These are phyloP conservation scores for Drosophila suboccidentalis DNA, from an alignment of 2,888 invertebrate genomes.

Conservation along the genomic window DNA sequence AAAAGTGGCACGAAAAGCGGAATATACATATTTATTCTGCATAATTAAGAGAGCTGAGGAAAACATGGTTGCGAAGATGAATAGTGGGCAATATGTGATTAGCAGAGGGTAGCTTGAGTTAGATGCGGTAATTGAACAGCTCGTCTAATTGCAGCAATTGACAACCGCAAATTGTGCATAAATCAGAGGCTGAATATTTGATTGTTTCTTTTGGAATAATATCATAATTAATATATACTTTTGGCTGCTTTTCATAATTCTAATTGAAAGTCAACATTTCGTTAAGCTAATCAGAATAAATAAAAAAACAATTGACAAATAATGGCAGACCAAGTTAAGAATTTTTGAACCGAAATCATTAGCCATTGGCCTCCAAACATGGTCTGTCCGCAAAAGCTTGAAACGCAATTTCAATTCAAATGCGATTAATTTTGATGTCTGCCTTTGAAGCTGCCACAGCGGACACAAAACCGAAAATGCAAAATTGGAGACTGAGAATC, in stretches of 20 bases:
- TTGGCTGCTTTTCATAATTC: not conserved
- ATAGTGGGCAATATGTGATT: no score
- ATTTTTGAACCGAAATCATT: slow-evolving; percentile 13
- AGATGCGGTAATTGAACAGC: not conserved
- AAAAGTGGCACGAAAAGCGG: not conserved
- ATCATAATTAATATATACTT: not conserved
- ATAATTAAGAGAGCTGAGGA: not conserved
- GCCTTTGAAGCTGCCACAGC: slow-evolving; percentile 64
- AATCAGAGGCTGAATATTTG: not conserved
- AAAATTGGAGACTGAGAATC: slow-evolving; percentile 17
- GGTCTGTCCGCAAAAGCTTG: slow-evolving; percentile 24
- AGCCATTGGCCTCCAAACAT: slow-evolving; percentile 1
- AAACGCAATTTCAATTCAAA: slow-evolving; percentile 69
- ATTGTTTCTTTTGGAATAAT: no score
- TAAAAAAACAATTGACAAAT: slow-evolving; percentile 11
- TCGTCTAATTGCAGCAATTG: not conserved
- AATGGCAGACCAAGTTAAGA: slow-evolving; percentile 9
- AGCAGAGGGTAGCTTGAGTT: not conserved
- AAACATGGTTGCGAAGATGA: not conserved
- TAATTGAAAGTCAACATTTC: slow-evolving; percentile 7
- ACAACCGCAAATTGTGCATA: not conserved
- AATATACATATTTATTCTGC: slow-evolving; percentile 2
- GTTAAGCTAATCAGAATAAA: slow-evolving; percentile 3
- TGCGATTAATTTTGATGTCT: slow-evolving; percentile 69
- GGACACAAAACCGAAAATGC: slow-evolving; percentile 15